Evolutionary conservation across 2,113 vertebrate genomes (phyloP).

Genomic region (Sarotherodon lohbergeri): DNA sequence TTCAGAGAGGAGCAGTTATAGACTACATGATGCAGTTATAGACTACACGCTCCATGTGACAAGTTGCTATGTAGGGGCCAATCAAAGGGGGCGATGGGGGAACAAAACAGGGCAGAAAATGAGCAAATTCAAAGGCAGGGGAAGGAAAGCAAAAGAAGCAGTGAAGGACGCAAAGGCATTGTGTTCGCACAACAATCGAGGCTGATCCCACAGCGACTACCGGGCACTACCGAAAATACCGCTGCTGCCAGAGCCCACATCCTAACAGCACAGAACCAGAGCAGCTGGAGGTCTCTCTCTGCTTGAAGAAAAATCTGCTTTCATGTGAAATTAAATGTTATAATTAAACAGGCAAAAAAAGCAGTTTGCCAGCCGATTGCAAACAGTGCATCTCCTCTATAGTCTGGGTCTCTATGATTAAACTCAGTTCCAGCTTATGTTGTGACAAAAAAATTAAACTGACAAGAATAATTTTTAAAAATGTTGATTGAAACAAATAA

Average conservation of each 20-base stretch:
- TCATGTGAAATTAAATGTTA: background rate
- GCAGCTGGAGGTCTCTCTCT: background rate
- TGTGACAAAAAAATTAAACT: background rate
- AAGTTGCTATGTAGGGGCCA: slow-evolving; percentile 50
- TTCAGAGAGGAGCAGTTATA: background rate
- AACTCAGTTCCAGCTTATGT: background rate
- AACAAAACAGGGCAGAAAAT: slow-evolving; percentile 69
- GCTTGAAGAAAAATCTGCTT: background rate
- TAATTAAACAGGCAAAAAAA: background rate
- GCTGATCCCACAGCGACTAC: slow-evolving; percentile 25
- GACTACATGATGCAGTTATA: background rate
- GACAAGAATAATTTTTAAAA: background rate
- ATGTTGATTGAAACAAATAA: background rate
- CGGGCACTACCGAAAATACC: background rate
- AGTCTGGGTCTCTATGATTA: background rate
- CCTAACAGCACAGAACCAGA: background rate
- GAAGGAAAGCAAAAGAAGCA: slow-evolving; percentile 69
- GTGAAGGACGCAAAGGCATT: slow-evolving; percentile 69
- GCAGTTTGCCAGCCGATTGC: background rate
- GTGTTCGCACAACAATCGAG: slow-evolving; percentile 62
- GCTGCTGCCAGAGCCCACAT: background rate
- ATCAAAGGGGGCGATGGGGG: slow-evolving; percentile 35
- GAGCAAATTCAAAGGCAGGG: slow-evolving; percentile 76
- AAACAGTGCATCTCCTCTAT: background rate
- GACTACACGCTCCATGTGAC: slow-evolving; percentile 20